Base-by-base conservation (phyloP, 2,888 invertebrate species). In the Mythimna ferrago region DNA sequence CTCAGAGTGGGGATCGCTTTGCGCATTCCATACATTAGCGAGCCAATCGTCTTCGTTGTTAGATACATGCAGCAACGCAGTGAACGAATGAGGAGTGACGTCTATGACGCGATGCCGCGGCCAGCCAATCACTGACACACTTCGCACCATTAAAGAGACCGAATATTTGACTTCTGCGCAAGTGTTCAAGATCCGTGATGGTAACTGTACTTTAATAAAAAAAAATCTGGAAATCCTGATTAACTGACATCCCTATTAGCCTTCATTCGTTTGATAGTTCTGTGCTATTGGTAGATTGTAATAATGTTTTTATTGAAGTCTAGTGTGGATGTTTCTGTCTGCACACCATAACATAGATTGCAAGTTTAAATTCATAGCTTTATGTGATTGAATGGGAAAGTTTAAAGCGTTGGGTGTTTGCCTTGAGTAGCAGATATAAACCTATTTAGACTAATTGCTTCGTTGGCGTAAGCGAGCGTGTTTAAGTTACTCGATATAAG, bases 271-370 rank as follows among this genome's bases (percentile, higher is more conserved):
- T 76, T 44, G 11, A 60, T 79, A 67, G 63, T 79, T 61, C 53
- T 70, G 70, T 70, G 66, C 67, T 79, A 81, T 79, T 78, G 75
- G 80, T 69, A 65, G 64, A 53, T 80, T 51, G 58, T 64, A 70
- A 81, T 79, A 81, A 64, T 76, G 66, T 70, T 81, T 80, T 81
- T 79, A 79, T 79, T 66, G 60, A 56, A 66, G 66, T 66, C 56
- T 66, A 66, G 78, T 73, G 73, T 70, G 60, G 41, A 70, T 78
- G 54, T 68, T 81, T 67, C 65, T 75, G 66, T 66, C 26, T 51
- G 56, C 44, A 60, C 16, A 26, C 64, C 32, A 48, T 41, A 53
- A n/a, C 3, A 21, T 63, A 35, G 51, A 44, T 11, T 16, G n/a
- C 32, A 48, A 26, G 38, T 48, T 66, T 62, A 61, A 73, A 58